Evolutionary conservation across 2,113 vertebrate species (phyloP).

Genomic region (Oreochromis aureus): DNA sequence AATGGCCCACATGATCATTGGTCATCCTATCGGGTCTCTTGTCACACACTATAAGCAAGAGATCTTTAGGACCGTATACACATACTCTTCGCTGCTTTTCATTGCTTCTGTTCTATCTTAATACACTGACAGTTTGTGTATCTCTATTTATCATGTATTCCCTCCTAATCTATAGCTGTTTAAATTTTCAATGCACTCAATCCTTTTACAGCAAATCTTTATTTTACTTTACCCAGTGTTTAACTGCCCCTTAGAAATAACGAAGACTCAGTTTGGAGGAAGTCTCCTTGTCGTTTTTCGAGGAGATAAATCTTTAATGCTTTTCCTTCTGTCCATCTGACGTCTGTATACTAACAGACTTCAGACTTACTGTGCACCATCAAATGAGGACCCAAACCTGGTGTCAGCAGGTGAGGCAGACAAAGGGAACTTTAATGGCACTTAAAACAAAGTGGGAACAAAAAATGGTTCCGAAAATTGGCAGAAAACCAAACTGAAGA

Average conservation of each 20-base stretch:
- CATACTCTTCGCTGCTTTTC: background rate
- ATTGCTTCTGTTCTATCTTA: background rate
- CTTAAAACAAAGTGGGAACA: background rate
- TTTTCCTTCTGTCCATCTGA: background rate
- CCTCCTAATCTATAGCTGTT: background rate
- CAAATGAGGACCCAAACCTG: background rate
- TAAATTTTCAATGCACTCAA: background rate
- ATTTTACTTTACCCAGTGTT: background rate
- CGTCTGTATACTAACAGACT: background rate
- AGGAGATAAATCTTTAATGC: background rate
- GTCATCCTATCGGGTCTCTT: background rate
- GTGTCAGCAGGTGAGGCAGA: background rate
- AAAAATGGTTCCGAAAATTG: background rate
- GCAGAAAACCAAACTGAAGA: background rate
- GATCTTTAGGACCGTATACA: background rate
- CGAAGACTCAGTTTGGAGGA: background rate
- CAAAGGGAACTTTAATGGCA: background rate
- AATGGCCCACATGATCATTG: background rate
- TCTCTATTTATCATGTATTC: background rate
- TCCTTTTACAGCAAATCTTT: background rate
- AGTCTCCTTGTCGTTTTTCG: background rate
- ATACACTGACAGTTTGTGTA: background rate
- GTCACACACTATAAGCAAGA: background rate
- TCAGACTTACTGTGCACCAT: background rate
- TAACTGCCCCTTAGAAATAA: background rate